Evolutionary conservation across 2,888 invertebrate genomes (phyloP).

Genomic region (Drosophila hawaiiensis): DNA sequence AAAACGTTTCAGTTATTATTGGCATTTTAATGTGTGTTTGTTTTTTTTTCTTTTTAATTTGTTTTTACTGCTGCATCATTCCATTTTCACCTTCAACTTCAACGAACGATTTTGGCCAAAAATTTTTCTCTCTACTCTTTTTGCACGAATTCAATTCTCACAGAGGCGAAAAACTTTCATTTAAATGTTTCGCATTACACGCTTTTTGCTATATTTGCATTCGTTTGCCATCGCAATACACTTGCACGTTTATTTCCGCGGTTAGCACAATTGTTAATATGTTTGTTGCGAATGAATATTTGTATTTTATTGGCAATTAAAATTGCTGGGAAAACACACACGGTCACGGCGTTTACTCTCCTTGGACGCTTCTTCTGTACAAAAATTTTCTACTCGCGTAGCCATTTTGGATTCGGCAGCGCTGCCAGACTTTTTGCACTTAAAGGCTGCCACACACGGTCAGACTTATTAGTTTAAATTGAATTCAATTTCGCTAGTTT

Average conservation of each 20-base stretch:
- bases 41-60: conserved; percentile 2
- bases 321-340: conserved; percentile 69
- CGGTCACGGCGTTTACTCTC: conserved; percentile 75
- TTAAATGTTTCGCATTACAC: conserved; percentile 47
- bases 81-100: conserved; percentile 62
- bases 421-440: conserved; percentile 40
- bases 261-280: conserved; percentile 59
- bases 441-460: conserved; percentile 39
- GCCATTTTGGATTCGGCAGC: conserved; percentile 79
- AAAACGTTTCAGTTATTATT: conserved; percentile 29
- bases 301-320: conserved; percentile 63
- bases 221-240: conserved; percentile 24
- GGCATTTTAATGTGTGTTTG: conserved; percentile 33
- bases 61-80: conserved; percentile 43
- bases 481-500: not conserved
- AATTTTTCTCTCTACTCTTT: conserved; percentile 62
- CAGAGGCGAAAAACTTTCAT: conserved; percentile 66
- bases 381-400: conserved; percentile 78
- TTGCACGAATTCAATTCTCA: conserved; percentile 65
- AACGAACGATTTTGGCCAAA: conserved; percentile 45
- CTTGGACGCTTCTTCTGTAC: conserved; percentile 83
- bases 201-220: conserved; percentile 21
- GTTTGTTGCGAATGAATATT: conserved; percentile 47
- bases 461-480: conserved; percentile 14
- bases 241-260: conserved; percentile 9